Base-by-base conservation (phyloP, 2,797 vertebrate genomes). In the Brachyrhaphis roseni region DNA sequence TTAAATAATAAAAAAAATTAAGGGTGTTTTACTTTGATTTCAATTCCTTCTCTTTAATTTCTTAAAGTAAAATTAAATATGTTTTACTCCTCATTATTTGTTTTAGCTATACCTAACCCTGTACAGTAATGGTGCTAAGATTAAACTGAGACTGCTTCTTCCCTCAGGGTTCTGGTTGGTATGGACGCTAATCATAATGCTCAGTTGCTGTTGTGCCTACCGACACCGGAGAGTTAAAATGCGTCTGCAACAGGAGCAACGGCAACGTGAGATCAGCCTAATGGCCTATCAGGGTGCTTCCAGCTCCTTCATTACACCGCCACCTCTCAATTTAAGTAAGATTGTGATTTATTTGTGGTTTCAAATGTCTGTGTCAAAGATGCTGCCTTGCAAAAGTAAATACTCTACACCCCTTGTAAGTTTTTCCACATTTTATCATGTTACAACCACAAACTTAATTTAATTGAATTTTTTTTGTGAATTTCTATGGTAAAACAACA, bases 241-340 rank as follows among this genome's bases (percentile, higher is more conserved):
- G 95, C 96, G 96, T 8, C 92, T 96, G 75, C 96, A 97, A 88
- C 96, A 97, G 90, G 96, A 97, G 85, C 96, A 97, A 55, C 93
- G 96, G 5, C 96, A 97, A 81, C 93, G 95, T 5, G 96, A 97
- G 90, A 97, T 97, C 93, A 97, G 96, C 82, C 95, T 97, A 49
- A 97, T 97, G 95, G 96, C 96, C 66, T 97, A 97, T 80, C 96
- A 97, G 87, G 96, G 96, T 28, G 96, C 96, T 15, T 96, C 96
- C 68, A 96, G 94, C 79, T 94, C 96, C 80, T 96, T 96, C 81
- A 94, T 96, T 64, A 89, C 95, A 8, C 94, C 96, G 39, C 95
- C 96, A 31, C 96, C 96, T 0, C 91, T 96, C 51, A 96, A 93
- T 91, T 88, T 96, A 70, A 92, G 96, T 96, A 88, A 96, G 96